phyloP scores from a whole-genome alignment of 1,140 invertebrate genomes.

The Panagrolaimus sp. region DNA sequence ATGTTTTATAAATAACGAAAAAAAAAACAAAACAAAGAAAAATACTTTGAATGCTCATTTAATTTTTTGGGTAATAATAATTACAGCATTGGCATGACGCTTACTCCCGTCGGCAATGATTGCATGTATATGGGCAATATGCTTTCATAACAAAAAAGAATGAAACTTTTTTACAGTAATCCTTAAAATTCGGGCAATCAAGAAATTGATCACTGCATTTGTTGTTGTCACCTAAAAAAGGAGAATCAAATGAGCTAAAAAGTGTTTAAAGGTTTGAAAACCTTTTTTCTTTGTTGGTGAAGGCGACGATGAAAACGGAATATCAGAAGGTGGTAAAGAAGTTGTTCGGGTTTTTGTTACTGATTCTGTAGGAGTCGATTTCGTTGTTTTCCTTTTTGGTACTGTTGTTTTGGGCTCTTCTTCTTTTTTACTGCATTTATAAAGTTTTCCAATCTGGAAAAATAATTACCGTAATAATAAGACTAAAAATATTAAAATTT shows the following conservation, averaged over 20 bases:
- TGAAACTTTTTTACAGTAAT: constrained; percentile 56
- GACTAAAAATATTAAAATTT: not conserved
- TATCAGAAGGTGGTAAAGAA: constrained; percentile 3
- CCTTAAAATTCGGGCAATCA: constrained; percentile 55
- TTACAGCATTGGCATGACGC: not conserved
- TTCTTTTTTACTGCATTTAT: constrained; percentile 24
- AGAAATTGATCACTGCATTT: constrained; percentile 55
- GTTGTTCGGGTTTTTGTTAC: constrained; percentile 18
- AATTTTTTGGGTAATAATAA: not conserved
- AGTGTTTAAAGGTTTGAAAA: too few relatives aligned
- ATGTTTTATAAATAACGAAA: not conserved
- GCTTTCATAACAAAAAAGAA: constrained; percentile 59
- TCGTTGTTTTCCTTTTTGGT: constrained; percentile 19
- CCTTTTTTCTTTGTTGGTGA: not conserved
- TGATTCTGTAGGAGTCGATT: not conserved
- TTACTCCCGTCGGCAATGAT: constrained; percentile 15
- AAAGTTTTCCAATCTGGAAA: constrained; percentile 49
- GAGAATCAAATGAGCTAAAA: too few relatives aligned
- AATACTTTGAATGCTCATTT: not conserved
- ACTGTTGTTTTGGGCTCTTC: not conserved
- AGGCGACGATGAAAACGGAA: constrained; percentile 1
- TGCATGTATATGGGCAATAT: constrained; percentile 43
- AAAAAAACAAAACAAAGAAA: not conserved
- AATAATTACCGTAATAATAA: not conserved
- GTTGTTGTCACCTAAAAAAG: not conserved